Evolutionary conservation across 2,888 invertebrate genomes (phyloP).

Genomic region (Tiphia femorata): DNA sequence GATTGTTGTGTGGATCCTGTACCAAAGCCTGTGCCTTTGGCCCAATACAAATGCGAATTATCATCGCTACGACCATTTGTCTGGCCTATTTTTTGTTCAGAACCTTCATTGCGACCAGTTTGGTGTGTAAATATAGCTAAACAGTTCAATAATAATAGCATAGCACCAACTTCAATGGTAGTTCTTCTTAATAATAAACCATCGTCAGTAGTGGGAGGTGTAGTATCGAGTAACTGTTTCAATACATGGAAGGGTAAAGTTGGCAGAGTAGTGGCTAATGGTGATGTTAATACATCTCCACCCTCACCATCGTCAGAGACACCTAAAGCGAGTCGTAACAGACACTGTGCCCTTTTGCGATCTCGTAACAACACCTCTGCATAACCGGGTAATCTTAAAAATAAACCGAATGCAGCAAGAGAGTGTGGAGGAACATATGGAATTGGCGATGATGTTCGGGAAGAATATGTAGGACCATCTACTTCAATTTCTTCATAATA

Average conservation of each 20-base stretch:
- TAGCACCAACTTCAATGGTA: conserved; percentile 87
- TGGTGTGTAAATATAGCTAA: conserved; percentile 91
- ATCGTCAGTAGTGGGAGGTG: conserved; percentile 81
- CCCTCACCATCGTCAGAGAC: conserved; percentile 94
- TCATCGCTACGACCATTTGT: conserved; percentile 70
- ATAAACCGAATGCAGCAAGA: conserved; percentile 89
- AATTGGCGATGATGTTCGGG: conserved; percentile 70
- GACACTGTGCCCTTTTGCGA: conserved; percentile 86
- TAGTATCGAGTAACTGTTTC: conserved; percentile 81
- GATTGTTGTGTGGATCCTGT: conserved; percentile 95
- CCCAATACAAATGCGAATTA: conserved; percentile 89
- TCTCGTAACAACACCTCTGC: conserved; percentile 89
- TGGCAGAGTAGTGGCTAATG: conserved; percentile 77
- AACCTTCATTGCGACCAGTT: conserved; percentile 71
- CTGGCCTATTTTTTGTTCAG: conserved; percentile 63
- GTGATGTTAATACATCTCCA: conserved; percentile 80
- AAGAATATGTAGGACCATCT: conserved; percentile 65
- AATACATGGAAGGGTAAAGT: conserved; percentile 85
- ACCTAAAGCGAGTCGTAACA: conserved; percentile 88
- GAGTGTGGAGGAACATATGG: conserved; percentile 90
- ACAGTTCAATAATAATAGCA: conserved; percentile 88
- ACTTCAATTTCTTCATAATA: conserved; percentile 77
- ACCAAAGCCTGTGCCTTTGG: conserved; percentile 96
- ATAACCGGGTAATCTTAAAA: conserved; percentile 90
- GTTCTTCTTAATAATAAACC: conserved; percentile 82